A percentile compares a stretch with the other conserved stretches of the same genome.
These are phyloP conservation scores for Coreoperca whiteheadi DNA, from an alignment of 2,113 vertebrate species.

Conservation along the genomic window DNA sequence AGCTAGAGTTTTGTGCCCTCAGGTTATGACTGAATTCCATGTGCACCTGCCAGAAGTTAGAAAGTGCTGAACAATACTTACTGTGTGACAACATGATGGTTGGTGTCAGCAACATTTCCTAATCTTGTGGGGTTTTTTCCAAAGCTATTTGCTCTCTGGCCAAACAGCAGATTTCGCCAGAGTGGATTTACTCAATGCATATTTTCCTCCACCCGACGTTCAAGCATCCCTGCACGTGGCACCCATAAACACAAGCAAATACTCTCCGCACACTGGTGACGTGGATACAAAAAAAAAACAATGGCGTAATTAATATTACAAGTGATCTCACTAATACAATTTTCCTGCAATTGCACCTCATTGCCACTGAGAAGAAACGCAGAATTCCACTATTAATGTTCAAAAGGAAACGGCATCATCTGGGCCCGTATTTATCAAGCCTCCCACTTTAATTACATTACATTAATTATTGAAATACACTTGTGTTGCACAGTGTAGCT, in stretches of 20 bases:
- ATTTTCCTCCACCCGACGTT: not conserved
- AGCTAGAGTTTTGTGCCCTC: not conserved
- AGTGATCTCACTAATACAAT: not conserved
- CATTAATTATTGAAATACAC: no score
- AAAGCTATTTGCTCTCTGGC: no score
- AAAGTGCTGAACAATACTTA: not conserved
- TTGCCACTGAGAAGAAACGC: not conserved
- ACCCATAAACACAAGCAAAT: not conserved
- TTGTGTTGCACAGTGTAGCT: no score
- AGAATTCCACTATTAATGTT: not conserved
- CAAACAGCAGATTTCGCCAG: no score
- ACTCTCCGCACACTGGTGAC: not conserved
- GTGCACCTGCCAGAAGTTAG: not conserved
- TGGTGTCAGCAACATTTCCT: not conserved
- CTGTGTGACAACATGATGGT: not conserved
- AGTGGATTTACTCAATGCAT: no score
- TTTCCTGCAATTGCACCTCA: not conserved
- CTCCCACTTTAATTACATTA: no score
- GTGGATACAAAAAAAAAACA: not conserved
- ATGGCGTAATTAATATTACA: not conserved
- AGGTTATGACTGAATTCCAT: not conserved
- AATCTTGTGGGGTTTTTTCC: not conserved
- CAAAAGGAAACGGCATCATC: no score
- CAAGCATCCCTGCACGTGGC: no score
- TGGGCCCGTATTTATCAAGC: no score